A percentile compares a stretch with the other conserved stretches of the same genome.
These are phyloP conservation scores for Varanus salvator DNA, from an alignment of 2,113 vertebrate genomes.

Conservation along the genomic window DNA sequence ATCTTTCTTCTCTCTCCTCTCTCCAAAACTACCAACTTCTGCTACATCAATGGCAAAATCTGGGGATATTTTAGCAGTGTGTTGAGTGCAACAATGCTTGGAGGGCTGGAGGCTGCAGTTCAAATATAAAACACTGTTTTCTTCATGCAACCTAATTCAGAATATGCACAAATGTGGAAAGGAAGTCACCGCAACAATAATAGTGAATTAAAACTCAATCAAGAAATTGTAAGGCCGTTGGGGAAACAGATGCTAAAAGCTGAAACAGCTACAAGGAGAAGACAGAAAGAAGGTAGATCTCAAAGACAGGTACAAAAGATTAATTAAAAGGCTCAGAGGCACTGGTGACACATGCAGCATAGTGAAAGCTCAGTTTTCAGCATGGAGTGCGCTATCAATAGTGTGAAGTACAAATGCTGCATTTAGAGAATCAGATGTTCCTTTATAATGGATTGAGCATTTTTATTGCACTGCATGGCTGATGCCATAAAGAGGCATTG, in stretches of 20 bases:
- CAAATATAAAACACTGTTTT: background rate
- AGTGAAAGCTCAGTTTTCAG: background rate
- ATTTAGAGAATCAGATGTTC: conserved; percentile 5
- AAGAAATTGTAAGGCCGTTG: conserved; percentile 28
- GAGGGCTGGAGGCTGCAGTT: background rate
- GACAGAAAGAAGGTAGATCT: background rate
- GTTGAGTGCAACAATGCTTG: background rate
- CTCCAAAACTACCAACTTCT: background rate
- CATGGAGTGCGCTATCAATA: background rate
- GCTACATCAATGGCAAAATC: background rate
- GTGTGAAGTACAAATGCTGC: background rate
- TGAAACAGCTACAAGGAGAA: conserved; percentile 16
- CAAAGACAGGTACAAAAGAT: conserved; percentile 27
- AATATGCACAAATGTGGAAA: background rate
- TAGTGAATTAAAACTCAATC: background rate
- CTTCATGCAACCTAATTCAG: background rate
- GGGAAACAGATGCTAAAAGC: conserved; percentile 43
- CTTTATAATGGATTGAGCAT: conserved; percentile 4
- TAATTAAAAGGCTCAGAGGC: background rate
- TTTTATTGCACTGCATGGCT: conserved; percentile 19
- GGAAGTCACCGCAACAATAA: background rate
- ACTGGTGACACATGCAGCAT: background rate
- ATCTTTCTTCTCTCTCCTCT: background rate
- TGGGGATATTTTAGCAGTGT: background rate
- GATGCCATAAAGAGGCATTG: background rate